phyloP scores from a whole-genome alignment of 1,140 invertebrate species.

The Saxidomus purpurata region DNA sequence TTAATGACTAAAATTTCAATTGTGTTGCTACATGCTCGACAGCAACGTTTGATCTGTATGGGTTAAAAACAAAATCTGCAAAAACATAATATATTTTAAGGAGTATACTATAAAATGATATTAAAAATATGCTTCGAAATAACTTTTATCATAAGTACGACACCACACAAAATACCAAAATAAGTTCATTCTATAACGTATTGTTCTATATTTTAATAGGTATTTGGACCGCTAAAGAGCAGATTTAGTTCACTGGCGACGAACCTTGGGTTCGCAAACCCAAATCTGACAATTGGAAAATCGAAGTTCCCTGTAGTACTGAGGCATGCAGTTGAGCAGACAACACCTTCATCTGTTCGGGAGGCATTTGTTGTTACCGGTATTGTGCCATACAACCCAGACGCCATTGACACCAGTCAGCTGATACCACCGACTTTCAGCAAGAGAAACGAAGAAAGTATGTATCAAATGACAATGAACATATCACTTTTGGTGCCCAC shows the following conservation, averaged over 20 bases:
- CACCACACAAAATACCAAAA: no score
- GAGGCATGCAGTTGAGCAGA: conserved; percentile 17
- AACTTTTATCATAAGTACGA: no score
- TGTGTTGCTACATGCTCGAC: no score
- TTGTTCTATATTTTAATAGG: background rate
- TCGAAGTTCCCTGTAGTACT: background rate
- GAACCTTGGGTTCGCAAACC: conserved; percentile 22
- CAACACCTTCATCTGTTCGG: background rate
- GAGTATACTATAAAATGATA: no score
- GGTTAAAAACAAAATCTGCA: no score
- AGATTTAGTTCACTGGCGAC: conserved; percentile 5
- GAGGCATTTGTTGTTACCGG: background rate
- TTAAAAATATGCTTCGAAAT: no score
- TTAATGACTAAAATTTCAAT: no score
- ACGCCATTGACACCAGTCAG: background rate
- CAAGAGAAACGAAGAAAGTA: conserved; percentile 22
- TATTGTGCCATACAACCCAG: background rate
- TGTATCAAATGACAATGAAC: background rate
- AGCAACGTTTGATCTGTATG: no score
- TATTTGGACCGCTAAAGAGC: background rate
- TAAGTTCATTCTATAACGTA: no score
- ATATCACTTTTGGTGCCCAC: no score
- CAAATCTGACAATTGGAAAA: background rate
- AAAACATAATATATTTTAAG: no score
- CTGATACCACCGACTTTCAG: conserved; percentile 15